Evolutionary conservation across 2,113 vertebrate species (phyloP).

Genomic region (Malaclemys terrapin): DNA sequence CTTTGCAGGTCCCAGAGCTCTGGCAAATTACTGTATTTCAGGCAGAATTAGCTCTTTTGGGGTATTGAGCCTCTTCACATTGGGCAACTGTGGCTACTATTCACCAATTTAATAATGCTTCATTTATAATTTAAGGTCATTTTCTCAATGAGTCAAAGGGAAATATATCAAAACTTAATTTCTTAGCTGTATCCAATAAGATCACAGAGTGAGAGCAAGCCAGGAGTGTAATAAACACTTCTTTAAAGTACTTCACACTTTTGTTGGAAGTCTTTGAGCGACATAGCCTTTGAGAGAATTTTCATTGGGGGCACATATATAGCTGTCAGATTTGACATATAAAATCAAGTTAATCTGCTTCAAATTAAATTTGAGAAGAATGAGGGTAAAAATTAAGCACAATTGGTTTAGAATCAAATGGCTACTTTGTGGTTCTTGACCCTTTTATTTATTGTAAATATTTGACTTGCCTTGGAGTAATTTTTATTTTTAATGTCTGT

Average conservation of each 20-base stretch:
- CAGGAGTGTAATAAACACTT: conserved; percentile 33
- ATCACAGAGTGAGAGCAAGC: neutral
- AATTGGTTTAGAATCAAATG: conserved; percentile 72
- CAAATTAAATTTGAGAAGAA: conserved; percentile 70
- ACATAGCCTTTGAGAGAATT: neutral
- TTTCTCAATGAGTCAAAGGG: neutral
- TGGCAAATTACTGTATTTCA: neutral
- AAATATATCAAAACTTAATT: neutral
- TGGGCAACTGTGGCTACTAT: rapidly evolving
- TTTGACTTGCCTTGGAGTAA: conserved; percentile 68
- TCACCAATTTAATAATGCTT: neutral
- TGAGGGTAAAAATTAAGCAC: conserved; percentile 46
- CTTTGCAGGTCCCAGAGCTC: neutral
- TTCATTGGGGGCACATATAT: neutral
- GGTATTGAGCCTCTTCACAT: neutral
- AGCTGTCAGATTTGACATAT: conserved; percentile 53
- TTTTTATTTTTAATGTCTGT: conserved; percentile 81
- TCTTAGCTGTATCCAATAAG: neutral
- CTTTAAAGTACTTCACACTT: neutral
- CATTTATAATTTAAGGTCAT: rapidly evolving
- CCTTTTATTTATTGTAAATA: conserved; percentile 79
- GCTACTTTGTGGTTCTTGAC: conserved; percentile 71
- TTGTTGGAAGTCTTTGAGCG: neutral
- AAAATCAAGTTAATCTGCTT: conserved; percentile 71
- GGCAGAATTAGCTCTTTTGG: neutral